These are phyloP conservation scores for Psittacula cyanocephala DNA, from an alignment of 2,113 vertebrate genomes.

Conservation along the genomic window DNA sequence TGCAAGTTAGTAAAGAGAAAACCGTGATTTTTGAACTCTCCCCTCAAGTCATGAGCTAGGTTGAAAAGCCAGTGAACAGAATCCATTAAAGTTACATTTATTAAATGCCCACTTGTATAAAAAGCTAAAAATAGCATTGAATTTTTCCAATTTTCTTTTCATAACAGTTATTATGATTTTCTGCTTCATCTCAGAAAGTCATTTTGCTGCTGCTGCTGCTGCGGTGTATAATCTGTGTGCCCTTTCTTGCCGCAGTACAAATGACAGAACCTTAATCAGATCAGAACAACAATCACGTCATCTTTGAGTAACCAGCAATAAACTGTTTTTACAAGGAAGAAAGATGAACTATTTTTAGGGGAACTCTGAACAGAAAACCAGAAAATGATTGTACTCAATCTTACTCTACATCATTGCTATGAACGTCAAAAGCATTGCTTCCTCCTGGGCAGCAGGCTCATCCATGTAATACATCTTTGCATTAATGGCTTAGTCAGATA, in stretches of 20 bases:
- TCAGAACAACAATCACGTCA: constrained; percentile 53
- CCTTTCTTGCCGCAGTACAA: constrained; percentile 48
- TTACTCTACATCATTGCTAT: background rate
- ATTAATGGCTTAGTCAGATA: background rate
- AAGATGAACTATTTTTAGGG: constrained; percentile 47
- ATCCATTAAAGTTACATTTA: constrained; percentile 52
- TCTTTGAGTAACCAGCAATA: constrained; percentile 28
- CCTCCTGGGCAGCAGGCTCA: background rate
- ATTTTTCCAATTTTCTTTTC: constrained; percentile 61
- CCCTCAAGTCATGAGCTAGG: background rate
- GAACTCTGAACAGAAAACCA: constrained; percentile 14
- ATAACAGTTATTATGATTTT: constrained; percentile 66
- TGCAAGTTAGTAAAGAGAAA: constrained; percentile 22
- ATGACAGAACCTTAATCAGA: constrained; percentile 47
- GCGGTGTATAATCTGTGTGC: constrained; percentile 50
- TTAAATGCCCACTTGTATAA: constrained; percentile 64
- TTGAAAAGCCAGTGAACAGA: constrained; percentile 50
- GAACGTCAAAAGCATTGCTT: constrained; percentile 2
- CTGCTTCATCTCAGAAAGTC: constrained; percentile 66
- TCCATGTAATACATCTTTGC: background rate
- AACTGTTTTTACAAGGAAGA: constrained; percentile 55
- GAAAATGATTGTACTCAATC: constrained; percentile 3
- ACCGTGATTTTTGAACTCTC: background rate
- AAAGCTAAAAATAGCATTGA: constrained; percentile 65
- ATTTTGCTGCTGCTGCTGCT: constrained; percentile 56